Evolutionary conservation across 2,797 vertebrate genomes (phyloP).

Genomic region (Gadopsis marmoratus): DNA sequence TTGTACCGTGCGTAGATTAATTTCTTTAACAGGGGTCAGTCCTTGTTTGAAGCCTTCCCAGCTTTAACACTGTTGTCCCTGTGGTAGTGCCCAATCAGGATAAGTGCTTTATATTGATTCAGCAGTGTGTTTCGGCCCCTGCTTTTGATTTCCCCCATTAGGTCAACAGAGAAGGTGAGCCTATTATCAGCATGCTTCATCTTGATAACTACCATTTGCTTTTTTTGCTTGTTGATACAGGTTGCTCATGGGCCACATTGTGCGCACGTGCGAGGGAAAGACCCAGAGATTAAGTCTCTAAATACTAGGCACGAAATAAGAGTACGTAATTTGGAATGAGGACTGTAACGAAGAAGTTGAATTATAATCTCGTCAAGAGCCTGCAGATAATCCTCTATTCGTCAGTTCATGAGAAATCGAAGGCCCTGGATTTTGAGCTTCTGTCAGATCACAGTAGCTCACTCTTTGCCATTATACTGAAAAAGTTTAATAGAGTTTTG

Average conservation of each 20-base stretch:
- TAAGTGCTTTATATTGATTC: constrained; percentile 84
- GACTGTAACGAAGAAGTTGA: constrained; percentile 72
- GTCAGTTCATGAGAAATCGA: constrained; percentile 75
- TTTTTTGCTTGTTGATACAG: constrained; percentile 65
- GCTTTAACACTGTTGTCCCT: constrained; percentile 71
- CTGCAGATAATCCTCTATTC: constrained; percentile 75
- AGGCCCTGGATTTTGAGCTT: constrained; percentile 62
- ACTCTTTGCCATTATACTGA: constrained; percentile 24
- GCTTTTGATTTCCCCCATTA: constrained; percentile 79
- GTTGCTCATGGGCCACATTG: constrained; percentile 16
- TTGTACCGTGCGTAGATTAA: constrained; percentile 30
- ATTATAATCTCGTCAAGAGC: constrained; percentile 82
- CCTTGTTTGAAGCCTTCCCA: constrained; percentile 51
- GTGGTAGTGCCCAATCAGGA: constrained; percentile 79
- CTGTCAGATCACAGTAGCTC: constrained; percentile 57
- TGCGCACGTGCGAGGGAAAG: background rate
- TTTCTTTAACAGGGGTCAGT: constrained; percentile 46
- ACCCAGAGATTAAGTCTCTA: constrained; percentile 69
- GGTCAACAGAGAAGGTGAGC: constrained; percentile 76
- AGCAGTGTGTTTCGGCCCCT: constrained; percentile 64
- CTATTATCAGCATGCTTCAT: constrained; percentile 77
- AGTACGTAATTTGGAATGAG: constrained; percentile 75
- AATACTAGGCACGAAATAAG: constrained; percentile 72
- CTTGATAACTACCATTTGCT: constrained; percentile 73
- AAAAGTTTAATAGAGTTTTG: constrained; percentile 33